Conservation (phyloP, 2,888 invertebrate species). For the Cryptocephalus moraei region DNA sequence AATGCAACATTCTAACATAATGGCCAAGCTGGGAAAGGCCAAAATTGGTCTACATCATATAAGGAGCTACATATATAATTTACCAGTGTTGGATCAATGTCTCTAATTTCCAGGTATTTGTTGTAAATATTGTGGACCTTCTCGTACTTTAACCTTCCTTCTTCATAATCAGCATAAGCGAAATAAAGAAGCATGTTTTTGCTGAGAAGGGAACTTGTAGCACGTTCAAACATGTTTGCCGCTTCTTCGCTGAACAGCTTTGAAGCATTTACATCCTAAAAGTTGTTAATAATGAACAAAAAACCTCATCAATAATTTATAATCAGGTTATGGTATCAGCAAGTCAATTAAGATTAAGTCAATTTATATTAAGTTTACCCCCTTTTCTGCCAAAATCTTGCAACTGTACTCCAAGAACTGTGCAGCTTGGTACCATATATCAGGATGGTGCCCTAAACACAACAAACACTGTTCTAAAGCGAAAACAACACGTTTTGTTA, state of each 20-base stretch:
- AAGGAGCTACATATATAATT: conserved; percentile 20
- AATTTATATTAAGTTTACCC: conserved; percentile 46
- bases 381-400: conserved; percentile 88
- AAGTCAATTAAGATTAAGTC: conserved; percentile 7
- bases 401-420: conserved; percentile 93
- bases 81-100: conserved; percentile 92
- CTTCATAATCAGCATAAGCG: conserved; percentile 98
- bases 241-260: conserved; percentile 92
- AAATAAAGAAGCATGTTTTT: conserved; percentile 92
- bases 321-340: too few species aligned
- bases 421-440: conserved; percentile 98
- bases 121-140: conserved; percentile 96
- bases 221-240: conserved; percentile 88
- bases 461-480: conserved; percentile 96
- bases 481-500: conserved; percentile 93
- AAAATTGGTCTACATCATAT: too few species aligned
- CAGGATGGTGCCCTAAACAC: conserved; percentile 94
- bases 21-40: too few species aligned
- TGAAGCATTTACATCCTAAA: conserved; percentile 83
- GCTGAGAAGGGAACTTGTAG: conserved; percentile 79
- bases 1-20: too few species aligned
- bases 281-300: conserved; percentile 1
- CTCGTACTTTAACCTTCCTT: conserved; percentile 90
- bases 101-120: conserved; percentile 75
- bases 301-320: background rate